A percentile compares a stretch with the other conserved stretches of the same genome.
These are phyloP conservation scores for Phrynocephalus guinanensis DNA, from an alignment of 2,797 vertebrate genomes.

Conservation along the genomic window DNA sequence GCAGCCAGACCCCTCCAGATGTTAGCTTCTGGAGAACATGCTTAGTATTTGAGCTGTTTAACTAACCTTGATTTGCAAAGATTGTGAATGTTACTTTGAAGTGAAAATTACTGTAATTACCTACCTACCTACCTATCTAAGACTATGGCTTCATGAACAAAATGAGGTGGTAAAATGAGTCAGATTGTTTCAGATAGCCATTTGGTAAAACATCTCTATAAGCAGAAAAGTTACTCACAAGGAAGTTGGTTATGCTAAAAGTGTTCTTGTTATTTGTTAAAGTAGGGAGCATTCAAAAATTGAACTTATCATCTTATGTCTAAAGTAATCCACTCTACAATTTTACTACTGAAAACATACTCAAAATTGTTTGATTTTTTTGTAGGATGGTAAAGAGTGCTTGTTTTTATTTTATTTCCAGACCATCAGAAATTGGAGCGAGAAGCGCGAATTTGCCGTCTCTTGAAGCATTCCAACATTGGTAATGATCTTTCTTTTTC, in stretches of 20 bases:
- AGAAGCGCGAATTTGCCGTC: constrained; percentile 95
- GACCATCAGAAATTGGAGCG: constrained; percentile 98
- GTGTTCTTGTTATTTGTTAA: neutral
- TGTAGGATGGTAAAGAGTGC: neutral
- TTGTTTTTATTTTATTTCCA: constrained; percentile 68
- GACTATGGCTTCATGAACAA: neutral
- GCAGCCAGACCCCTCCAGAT: too few relatives aligned
- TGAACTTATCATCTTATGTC: too few relatives aligned
- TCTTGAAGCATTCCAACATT: constrained; percentile 96
- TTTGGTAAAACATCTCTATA: neutral
- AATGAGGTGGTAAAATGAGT: neutral
- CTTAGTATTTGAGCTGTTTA: neutral
- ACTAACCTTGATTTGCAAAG: neutral
- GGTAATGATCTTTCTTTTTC: constrained; percentile 80
- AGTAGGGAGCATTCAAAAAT: neutral
- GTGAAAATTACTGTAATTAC: too few relatives aligned
- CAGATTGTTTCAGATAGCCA: neutral
- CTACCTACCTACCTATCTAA: neutral
- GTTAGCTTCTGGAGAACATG: neutral
- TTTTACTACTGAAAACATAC: neutral
- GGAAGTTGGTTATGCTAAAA: neutral
- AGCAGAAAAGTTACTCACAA: neutral
- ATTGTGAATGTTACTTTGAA: too few relatives aligned
- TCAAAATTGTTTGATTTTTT: neutral
- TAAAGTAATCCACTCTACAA: neutral